Conservation (phyloP, 2,888 invertebrate genomes). For the Mesorhabditis spiculigera region DNA sequence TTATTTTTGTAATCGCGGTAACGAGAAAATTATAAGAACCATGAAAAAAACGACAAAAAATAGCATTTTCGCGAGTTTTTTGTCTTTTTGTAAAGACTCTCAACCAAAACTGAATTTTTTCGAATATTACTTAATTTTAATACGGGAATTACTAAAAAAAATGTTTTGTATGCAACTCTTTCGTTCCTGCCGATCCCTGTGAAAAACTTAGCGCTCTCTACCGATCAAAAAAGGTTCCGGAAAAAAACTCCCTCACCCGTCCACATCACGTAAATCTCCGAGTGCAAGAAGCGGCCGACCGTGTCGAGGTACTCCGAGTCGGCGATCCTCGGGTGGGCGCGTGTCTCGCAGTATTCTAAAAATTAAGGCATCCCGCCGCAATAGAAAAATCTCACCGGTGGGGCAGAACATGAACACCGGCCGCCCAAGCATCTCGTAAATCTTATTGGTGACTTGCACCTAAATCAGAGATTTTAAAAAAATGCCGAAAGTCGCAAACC, state of each 20-base stretch:
- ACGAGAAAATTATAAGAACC: too few relatives aligned
- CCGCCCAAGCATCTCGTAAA: conserved; percentile 83
- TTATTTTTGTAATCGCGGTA: too few relatives aligned
- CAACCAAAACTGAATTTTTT: too few relatives aligned
- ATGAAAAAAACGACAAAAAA: too few relatives aligned
- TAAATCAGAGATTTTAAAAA: conserved; percentile 9
- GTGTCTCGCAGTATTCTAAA: conserved; percentile 84
- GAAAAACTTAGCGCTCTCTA: too few relatives aligned
- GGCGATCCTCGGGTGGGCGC: conserved; percentile 85
- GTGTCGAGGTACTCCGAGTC: conserved; percentile 92
- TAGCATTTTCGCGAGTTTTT: too few relatives aligned
- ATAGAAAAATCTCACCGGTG: conserved; percentile 65
- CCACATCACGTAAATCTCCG: conserved; percentile 84
- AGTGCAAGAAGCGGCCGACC: conserved; percentile 82
- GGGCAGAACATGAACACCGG: conserved; percentile 88
- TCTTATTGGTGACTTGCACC: conserved; percentile 88
- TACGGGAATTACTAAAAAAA: too few relatives aligned
- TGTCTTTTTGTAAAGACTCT: too few relatives aligned
- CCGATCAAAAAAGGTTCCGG: background rate
- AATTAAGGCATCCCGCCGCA: conserved; percentile 9
- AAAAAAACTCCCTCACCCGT: conserved; percentile 68
- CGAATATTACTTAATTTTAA: too few relatives aligned
- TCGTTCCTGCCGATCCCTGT: too few relatives aligned
- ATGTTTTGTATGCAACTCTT: too few relatives aligned
- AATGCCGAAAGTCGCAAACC: conserved; percentile 12